Percentiles rank a stretch among this genome's conserved stretches.
These are phyloP conservation scores for Anhinga rufa DNA, from an alignment of 2,113 vertebrate species.

Conservation along the genomic window DNA sequence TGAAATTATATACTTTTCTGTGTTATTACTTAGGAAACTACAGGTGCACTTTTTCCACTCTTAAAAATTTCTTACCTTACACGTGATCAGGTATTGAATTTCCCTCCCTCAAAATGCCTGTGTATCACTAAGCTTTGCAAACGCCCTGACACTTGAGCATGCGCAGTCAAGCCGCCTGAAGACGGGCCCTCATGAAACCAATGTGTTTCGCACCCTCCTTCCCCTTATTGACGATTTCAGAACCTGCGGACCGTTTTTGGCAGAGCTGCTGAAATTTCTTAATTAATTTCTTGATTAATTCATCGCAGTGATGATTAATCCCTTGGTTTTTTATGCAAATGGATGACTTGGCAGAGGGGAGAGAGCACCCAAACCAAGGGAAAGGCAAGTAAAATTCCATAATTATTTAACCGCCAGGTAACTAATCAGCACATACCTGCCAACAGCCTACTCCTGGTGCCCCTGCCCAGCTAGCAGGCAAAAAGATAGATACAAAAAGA, in stretches of 20 bases:
- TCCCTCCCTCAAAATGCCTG: neutral
- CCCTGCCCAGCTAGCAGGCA: neutral
- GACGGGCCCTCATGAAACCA: neutral
- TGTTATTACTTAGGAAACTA: neutral
- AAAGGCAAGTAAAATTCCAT: neutral
- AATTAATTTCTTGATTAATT: neutral
- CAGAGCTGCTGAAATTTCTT: neutral
- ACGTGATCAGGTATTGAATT: accelerated
- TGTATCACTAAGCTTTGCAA: neutral
- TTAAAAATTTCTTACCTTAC: neutral
- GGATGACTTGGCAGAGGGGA: neutral
- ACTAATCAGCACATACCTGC: neutral
- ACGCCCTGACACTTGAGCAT: neutral
- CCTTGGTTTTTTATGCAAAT: neutral
- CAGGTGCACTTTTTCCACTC: neutral
- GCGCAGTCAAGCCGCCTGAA: neutral
- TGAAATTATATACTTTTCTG: neutral
- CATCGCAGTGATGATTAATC: neutral
- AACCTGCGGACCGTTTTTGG: neutral
- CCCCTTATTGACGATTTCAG: neutral
- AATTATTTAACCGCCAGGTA: neutral
- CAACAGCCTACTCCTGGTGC: neutral
- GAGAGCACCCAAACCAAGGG: neutral
- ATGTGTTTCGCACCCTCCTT: neutral
- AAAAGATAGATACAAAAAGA: neutral